These are phyloP conservation scores for Pachliopta kotzebuea DNA, from an alignment of 2,888 invertebrate species.

Conservation along the genomic window DNA sequence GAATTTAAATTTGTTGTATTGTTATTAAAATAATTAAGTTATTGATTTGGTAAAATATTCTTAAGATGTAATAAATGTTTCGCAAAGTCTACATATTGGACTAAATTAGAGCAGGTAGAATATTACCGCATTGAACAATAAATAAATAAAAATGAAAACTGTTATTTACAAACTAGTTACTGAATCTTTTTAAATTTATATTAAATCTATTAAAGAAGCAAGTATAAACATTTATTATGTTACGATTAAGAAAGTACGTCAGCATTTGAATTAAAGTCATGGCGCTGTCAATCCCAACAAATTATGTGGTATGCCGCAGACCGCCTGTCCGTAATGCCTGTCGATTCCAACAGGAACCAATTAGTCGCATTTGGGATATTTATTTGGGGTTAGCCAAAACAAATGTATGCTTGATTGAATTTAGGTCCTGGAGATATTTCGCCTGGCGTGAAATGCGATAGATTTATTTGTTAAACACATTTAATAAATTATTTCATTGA, in stretches of 20 bases:
- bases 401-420: slow-evolving; percentile 36
- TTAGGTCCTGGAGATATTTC: slow-evolving; percentile 6
- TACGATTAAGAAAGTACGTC: slow-evolving; percentile 14
- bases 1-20: too few species aligned
- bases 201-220: not conserved
- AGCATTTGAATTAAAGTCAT: slow-evolving; percentile 25
- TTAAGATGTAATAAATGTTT: too few species aligned
- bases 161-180: too few species aligned
- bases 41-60: too few species aligned
- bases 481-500: not conserved
- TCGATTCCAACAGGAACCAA: slow-evolving; percentile 69
- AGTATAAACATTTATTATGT: not conserved
- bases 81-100: too few species aligned
- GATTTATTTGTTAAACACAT: not conserved
- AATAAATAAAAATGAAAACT: too few species aligned
- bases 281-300: slow-evolving; percentile 53
- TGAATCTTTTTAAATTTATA: too few species aligned
- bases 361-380: slow-evolving; percentile 68
- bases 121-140: too few species aligned
- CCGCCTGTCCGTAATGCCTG: slow-evolving; percentile 53
- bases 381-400: slow-evolving; percentile 69
- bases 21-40: too few species aligned
- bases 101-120: too few species aligned
- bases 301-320: slow-evolving; percentile 63
- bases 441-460: not conserved